A percentile compares a stretch with the other conserved stretches of the same genome.
Evolutionary conservation across 1,140 invertebrate species (phyloP).

Genomic region (Cyrtorhinus lividipennis): DNA sequence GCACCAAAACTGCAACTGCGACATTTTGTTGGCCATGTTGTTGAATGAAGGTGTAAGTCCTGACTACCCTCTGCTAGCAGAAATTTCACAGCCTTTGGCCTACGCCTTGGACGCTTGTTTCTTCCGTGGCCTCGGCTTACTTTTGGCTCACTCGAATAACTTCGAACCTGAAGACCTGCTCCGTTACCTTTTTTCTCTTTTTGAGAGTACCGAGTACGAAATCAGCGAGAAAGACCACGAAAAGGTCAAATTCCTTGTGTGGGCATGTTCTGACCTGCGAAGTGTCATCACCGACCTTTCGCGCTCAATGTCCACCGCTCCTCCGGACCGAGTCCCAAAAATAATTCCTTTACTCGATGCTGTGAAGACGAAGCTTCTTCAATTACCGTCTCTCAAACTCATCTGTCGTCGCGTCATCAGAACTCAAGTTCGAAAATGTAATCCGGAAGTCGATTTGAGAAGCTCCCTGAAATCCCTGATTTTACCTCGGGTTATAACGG

Average conservation of each 20-base stretch:
- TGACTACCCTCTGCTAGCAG: not conserved
- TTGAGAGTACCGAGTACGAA: not conserved
- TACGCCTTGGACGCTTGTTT: constrained; percentile 5
- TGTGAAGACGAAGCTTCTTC: not conserved
- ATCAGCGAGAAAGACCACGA: not conserved
- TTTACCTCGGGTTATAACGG: not conserved
- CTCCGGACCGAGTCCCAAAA: not conserved
- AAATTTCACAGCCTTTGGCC: not conserved
- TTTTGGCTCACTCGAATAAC: constrained; percentile 3
- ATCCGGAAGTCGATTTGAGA: not conserved
- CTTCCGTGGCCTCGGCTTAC: not conserved
- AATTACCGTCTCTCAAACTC: constrained; percentile 3
- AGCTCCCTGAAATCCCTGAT: not conserved
- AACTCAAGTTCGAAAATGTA: not conserved
- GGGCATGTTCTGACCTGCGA: not conserved
- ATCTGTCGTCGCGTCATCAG: not conserved
- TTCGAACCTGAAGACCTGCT: constrained; percentile 1
- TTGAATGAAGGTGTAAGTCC: not conserved
- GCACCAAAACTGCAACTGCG: constrained; percentile 11
- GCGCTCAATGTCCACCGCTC: not conserved
- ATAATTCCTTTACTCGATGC: not conserved
- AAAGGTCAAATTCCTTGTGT: not conserved
- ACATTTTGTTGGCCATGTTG: constrained; percentile 1
- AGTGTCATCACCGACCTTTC: not conserved
- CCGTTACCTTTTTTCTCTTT: too few species aligned